Evolutionary conservation across 1,140 invertebrate genomes (phyloP), one percentile per base, ranked within the genome.

Genomic region (Pseudomyrmex sp.): DNA sequence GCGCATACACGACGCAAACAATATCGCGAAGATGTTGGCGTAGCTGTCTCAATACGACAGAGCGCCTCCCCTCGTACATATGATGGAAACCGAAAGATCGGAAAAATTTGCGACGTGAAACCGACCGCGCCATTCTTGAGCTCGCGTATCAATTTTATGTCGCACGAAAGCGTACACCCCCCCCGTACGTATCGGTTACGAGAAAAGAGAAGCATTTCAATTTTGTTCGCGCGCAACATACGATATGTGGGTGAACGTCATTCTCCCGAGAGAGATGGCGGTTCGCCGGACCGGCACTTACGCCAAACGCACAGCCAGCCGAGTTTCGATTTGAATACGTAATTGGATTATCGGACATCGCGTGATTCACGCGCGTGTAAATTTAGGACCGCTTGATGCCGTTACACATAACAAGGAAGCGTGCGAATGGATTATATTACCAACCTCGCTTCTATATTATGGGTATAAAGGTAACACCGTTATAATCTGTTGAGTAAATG

Each of bases 281-380:
- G 35, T 35, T 35, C 5, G 5, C 35, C 35, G 35, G 5, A 35
- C 35, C 35, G 35, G 35, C 35, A 35, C 35, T 35, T 35, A 35
- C 35, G 44, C 35, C 59, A 15, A 7, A 48, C 20, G n/a, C 44
- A 59, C 35, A 50, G 35, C 35, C 44, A 66, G 54, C 13, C 18
- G 44, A 13, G 44, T 72, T 70, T 70, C 35, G 56, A 80, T 80
- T 80, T 72, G 44, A 80, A 80, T 59, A 10, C 44, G 54, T 72
- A 72, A 80, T 80, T 70, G 44, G 66, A 50, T 46, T 70, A 72
- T 72, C 20, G 76, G 20, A 72, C n/a, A 18, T 1, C 54, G 15
- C 26, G 44, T 59, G 44, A 79, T 70, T 70, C 76, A 59, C 8
- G 54, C 46, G 44, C 44, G 68, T 68, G 63, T 18, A 69, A 69